phyloP scores from a whole-genome alignment of 2,888 invertebrate species.

The Acronicta leporina region DNA sequence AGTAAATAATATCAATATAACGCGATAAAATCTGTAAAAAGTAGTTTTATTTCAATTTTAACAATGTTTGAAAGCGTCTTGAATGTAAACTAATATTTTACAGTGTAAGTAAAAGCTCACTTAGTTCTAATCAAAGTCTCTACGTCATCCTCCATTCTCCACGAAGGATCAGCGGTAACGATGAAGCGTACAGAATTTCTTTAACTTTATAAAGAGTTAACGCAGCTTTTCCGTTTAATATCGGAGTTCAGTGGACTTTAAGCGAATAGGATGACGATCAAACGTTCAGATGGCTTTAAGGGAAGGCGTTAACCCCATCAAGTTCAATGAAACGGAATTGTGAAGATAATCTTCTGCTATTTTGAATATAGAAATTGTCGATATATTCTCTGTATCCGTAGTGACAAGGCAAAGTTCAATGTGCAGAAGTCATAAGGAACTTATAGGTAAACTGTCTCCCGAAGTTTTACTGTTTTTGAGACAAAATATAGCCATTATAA shows the following conservation, averaged over 20 bases:
- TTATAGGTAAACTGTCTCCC: too few relatives aligned
- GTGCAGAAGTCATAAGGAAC: background rate
- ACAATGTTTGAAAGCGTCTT: background rate
- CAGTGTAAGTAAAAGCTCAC: constrained; percentile 11
- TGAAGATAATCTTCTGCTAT: constrained; percentile 1
- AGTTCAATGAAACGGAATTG: constrained; percentile 11
- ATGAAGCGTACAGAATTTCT: constrained; percentile 19
- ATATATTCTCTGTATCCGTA: background rate
- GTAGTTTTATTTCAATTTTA: background rate
- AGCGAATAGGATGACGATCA: constrained; percentile 7
- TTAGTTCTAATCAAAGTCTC: constrained; percentile 33
- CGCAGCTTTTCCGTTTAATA: constrained; percentile 8
- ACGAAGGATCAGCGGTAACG: constrained; percentile 12
- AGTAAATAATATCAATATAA: too few relatives aligned
- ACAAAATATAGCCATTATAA: too few relatives aligned
- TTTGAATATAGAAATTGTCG: background rate
- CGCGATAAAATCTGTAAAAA: too few relatives aligned
- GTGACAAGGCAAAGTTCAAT: background rate
- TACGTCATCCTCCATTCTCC: constrained; percentile 20
- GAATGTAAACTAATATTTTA: background rate
- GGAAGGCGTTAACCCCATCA: constrained; percentile 30
- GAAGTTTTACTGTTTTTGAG: too few relatives aligned
- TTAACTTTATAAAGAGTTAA: constrained; percentile 32
- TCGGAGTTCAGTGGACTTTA: constrained; percentile 28
- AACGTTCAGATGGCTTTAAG: constrained; percentile 30